phyloP scores from a whole-genome alignment of 2,113 vertebrate species.

The Corapipo altera region DNA sequence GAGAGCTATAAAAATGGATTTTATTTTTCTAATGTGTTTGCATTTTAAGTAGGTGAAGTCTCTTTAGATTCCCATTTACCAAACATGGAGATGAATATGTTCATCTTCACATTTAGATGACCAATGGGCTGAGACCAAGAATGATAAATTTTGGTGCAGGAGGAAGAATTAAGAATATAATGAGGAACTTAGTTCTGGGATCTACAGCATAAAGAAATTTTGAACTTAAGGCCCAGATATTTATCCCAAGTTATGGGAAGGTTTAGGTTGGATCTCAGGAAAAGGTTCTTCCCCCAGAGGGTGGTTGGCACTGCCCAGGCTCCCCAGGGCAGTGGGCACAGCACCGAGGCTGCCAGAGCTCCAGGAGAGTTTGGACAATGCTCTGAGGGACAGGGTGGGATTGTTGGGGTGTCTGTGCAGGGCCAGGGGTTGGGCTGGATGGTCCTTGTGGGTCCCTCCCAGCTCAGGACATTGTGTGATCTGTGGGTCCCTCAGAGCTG shows the following conservation, averaged over 20 bases:
- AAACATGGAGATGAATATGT: not conserved
- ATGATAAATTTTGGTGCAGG: not conserved
- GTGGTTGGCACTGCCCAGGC: not conserved
- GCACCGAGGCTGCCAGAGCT: not conserved
- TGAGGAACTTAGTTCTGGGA: not conserved
- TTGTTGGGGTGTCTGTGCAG: not conserved
- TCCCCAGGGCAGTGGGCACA: not conserved
- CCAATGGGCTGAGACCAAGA: not conserved
- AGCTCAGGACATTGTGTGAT: not conserved
- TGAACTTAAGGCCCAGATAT: not conserved
- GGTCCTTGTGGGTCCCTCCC: not conserved
- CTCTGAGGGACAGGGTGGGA: not conserved
- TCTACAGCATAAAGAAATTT: not conserved
- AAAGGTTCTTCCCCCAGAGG: not conserved
- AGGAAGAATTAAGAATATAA: not conserved
- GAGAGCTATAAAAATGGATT: not conserved
- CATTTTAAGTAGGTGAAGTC: not conserved
- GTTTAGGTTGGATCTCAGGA: not conserved
- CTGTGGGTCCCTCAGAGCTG: not conserved
- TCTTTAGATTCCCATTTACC: not conserved
- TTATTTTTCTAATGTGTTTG: slow-evolving; percentile 26
- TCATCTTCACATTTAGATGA: not conserved
- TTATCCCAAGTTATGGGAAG: not conserved
- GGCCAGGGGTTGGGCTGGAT: not conserved
- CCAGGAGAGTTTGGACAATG: not conserved